These are phyloP conservation scores for Neosalanx taihuensis DNA, from an alignment of 2,797 vertebrate species.

Conservation along the genomic window DNA sequence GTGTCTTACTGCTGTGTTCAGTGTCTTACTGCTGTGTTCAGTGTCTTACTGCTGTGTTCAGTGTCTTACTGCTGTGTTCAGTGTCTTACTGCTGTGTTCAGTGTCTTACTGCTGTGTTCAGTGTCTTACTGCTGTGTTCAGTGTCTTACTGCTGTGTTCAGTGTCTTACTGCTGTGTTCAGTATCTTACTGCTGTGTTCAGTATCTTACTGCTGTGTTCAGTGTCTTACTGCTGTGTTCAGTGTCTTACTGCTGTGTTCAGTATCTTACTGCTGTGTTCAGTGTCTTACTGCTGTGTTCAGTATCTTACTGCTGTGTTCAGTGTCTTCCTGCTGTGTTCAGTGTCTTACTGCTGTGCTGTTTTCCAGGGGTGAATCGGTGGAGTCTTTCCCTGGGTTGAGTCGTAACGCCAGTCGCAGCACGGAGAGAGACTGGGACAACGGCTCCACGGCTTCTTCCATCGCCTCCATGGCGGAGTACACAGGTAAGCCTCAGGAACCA, in stretches of 20 bases:
- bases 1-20: not conserved
- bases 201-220: not conserved
- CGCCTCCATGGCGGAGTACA: slow-evolving; percentile 96
- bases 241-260: not conserved
- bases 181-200: not conserved
- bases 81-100: not conserved
- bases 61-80: slow-evolving; percentile 4
- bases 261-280: not conserved
- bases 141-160: not conserved
- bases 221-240: slow-evolving; percentile 4
- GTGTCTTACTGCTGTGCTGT: not conserved
- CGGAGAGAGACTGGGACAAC: slow-evolving; percentile 96
- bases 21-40: too few species aligned
- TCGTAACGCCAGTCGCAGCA: slow-evolving; percentile 85
- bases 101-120: not conserved
- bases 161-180: slow-evolving; percentile 11
- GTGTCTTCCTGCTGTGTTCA: slow-evolving; percentile 31
- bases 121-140: slow-evolving; percentile 5
- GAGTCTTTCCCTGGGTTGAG: slow-evolving; percentile 88
- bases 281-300: slow-evolving; percentile 5
- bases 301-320: not conserved
- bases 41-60: too few species aligned
- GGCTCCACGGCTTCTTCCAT: slow-evolving; percentile 95
- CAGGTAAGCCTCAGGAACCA: slow-evolving; percentile 66
- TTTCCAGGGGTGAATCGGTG: slow-evolving; percentile 80